Evolutionary conservation across 2,113 vertebrate genomes (phyloP).

Genomic region (Prinia subflava): DNA sequence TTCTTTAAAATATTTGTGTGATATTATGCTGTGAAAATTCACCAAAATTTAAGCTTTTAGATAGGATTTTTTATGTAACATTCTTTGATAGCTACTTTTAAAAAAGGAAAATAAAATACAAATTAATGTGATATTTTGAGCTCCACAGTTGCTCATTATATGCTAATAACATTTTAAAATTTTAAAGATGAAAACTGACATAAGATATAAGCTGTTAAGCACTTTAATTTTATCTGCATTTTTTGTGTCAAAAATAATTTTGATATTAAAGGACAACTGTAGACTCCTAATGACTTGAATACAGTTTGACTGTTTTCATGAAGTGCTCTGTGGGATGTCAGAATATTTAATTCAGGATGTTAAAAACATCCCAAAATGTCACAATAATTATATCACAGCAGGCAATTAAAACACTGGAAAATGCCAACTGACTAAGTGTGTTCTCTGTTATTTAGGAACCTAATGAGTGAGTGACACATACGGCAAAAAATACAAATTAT

Average conservation of each 20-base stretch:
- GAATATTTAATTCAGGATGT: slow-evolving; percentile 92
- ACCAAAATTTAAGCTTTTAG: slow-evolving; percentile 24
- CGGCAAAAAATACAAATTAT: slow-evolving; percentile 72
- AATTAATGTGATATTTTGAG: neutral
- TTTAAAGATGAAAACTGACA: slow-evolving; percentile 53
- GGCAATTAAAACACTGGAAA: slow-evolving; percentile 89
- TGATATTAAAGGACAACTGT: slow-evolving; percentile 80
- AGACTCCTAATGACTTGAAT: slow-evolving; percentile 83
- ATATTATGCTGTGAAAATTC: slow-evolving; percentile 10
- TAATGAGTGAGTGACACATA: slow-evolving; percentile 84
- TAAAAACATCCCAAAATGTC: slow-evolving; percentile 91
- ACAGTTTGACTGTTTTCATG: slow-evolving; percentile 84
- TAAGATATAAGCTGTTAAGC: slow-evolving; percentile 65
- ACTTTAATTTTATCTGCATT: slow-evolving; percentile 73
- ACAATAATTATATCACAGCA: slow-evolving; percentile 92
- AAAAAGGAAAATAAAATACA: neutral
- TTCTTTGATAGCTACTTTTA: neutral
- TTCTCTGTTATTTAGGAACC: slow-evolving; percentile 85
- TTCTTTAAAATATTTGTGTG: neutral
- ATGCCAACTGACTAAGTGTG: slow-evolving; percentile 86
- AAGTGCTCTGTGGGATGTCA: slow-evolving; percentile 88
- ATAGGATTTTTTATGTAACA: slow-evolving; percentile 1
- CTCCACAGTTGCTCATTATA: neutral
- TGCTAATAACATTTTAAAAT: slow-evolving; percentile 35
- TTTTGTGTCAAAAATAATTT: slow-evolving; percentile 76